Conservation (phyloP, 2,888 invertebrate genomes). For the Drosophila colorata region DNA sequence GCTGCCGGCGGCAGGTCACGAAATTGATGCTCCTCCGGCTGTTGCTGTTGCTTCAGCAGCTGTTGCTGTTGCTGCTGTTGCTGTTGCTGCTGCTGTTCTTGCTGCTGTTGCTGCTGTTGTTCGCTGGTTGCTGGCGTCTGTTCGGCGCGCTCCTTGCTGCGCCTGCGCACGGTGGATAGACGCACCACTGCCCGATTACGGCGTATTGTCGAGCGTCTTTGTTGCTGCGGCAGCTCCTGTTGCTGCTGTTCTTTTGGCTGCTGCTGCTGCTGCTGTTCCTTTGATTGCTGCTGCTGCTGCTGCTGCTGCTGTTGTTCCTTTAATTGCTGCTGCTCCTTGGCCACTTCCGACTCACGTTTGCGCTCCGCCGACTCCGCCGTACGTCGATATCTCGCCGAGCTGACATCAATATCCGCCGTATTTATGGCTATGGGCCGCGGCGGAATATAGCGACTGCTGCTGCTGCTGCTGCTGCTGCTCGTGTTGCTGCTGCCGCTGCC, state of each 20-base stretch:
- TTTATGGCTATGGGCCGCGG: constrained; percentile 91
- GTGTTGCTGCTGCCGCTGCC: constrained; percentile 68
- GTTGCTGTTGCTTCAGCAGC: neutral
- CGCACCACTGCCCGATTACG: constrained; percentile 91
- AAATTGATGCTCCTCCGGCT: constrained; percentile 55
- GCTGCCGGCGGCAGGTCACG: constrained; percentile 83
- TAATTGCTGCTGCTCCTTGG: constrained; percentile 55
- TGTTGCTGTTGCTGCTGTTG: constrained; percentile 1
- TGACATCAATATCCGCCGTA: constrained; percentile 94
- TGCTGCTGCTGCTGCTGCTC: constrained; percentile 68
- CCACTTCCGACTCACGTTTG: constrained; percentile 20
- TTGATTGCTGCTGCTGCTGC: neutral
- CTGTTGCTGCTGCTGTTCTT: neutral
- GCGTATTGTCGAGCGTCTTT: constrained; percentile 88
- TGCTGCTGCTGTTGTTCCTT: constrained; percentile 4
- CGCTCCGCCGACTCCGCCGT: constrained; percentile 30
- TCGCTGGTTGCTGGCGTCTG: constrained; percentile 6
- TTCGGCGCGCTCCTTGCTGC: constrained; percentile 74
- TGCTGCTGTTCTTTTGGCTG: constrained; percentile 67
- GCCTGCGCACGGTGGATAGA: constrained; percentile 88
- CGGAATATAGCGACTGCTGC: constrained; percentile 84
- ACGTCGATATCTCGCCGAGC: constrained; percentile 87
- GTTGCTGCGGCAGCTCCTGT: constrained; percentile 78
- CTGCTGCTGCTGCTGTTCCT: constrained; percentile 69
- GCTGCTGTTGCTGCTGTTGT: neutral